A percentile compares a stretch with the other conserved stretches of the same genome.
phyloP scores from a whole-genome alignment of 2,113 vertebrate genomes.

The Chinchilla lanigera region DNA sequence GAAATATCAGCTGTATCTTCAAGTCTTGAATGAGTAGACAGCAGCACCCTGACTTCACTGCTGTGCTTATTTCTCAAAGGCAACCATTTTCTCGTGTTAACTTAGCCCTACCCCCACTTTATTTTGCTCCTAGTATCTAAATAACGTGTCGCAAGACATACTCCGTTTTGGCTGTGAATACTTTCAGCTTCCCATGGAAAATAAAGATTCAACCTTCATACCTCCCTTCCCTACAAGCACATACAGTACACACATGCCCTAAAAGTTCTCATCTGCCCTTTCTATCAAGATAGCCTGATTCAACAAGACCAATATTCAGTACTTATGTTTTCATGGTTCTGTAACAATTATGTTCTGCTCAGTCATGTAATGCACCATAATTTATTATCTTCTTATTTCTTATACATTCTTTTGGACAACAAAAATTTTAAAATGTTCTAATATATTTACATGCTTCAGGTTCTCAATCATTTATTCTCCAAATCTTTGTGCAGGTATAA shows the following conservation, averaged over 20 bases:
- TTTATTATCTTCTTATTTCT: not conserved
- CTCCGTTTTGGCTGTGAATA: not conserved
- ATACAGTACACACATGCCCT: no score
- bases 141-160: not conserved
- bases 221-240: accelerated
- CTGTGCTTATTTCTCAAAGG: not conserved
- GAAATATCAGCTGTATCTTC: not conserved
- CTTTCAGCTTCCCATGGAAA: not conserved
- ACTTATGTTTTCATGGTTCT: not conserved
- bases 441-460: not conserved
- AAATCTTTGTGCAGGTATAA: not conserved
- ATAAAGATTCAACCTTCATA: not conserved
- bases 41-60: not conserved
- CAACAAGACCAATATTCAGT: not conserved
- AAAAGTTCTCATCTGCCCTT: not conserved
- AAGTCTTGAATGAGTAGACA: not conserved
- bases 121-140: not conserved
- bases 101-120: accelerated
- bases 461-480: not conserved
- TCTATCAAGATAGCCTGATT: not conserved
- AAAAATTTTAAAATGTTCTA: not conserved
- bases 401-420: not conserved
- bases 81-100: not conserved
- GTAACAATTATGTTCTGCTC: not conserved
- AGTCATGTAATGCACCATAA: not conserved